Conservation (phyloP, 2,113 vertebrate species). For the Nothoprocta perdicaria region DNA sequence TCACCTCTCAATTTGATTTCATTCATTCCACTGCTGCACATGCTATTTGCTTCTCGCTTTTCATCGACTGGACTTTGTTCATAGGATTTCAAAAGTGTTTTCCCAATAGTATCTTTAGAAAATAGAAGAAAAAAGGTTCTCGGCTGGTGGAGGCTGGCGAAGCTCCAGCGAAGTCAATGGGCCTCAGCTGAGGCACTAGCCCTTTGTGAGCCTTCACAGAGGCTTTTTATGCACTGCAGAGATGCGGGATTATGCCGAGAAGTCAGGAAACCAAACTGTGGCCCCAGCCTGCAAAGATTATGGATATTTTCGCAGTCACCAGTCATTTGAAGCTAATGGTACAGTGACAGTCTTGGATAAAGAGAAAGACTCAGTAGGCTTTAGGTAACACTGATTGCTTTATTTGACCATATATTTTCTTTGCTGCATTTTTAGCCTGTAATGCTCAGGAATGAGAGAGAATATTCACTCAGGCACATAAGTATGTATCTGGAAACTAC, state of each 20-base stretch:
- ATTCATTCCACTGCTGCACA: neutral
- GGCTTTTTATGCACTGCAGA: constrained; percentile 60
- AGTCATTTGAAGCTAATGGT: neutral
- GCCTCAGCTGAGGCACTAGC: constrained; percentile 53
- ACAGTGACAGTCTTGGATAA: neutral
- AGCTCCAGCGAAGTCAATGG: neutral
- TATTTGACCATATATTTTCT: neutral
- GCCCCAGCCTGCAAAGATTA: neutral
- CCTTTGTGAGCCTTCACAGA: constrained; percentile 61
- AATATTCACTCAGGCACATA: neutral
- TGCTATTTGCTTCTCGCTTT: neutral
- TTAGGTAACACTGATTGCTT: neutral
- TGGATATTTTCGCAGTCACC: constrained; percentile 4
- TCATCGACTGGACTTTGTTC: constrained; percentile 38
- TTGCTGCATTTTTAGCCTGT: neutral
- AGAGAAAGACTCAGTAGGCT: neutral
- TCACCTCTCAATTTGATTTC: constrained; percentile 6
- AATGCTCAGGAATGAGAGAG: neutral
- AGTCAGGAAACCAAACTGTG: neutral
- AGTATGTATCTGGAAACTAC: neutral
- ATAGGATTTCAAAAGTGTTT: constrained; percentile 49
- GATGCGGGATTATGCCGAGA: neutral
- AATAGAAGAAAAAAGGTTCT: constrained; percentile 38
- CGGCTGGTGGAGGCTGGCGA: constrained; percentile 43
- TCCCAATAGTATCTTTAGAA: constrained; percentile 54